Percentiles rank a stretch among this genome's conserved stretches.
These are phyloP conservation scores for Oreotrochilus melanogaster DNA, from an alignment of 2,113 vertebrate species.

Conservation along the genomic window DNA sequence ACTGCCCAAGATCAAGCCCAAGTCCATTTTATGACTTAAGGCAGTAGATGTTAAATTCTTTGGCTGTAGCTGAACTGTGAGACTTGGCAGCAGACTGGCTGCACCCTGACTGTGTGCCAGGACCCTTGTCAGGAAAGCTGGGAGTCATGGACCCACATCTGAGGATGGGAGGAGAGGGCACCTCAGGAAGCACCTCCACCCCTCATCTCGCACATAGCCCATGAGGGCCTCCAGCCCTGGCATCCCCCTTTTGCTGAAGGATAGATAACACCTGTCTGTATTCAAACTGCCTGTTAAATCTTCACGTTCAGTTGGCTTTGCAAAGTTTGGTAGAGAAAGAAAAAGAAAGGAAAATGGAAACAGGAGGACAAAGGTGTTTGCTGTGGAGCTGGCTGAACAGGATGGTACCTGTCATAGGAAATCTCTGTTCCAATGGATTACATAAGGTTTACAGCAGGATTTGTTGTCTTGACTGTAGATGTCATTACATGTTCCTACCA, in stretches of 20 bases:
- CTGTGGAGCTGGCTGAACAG: not conserved
- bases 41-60: not conserved
- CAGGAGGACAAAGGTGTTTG: not conserved
- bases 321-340: not conserved
- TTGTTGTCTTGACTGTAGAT: not conserved
- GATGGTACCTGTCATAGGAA: rapidly evolving
- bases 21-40: not conserved
- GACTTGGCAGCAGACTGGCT: not conserved
- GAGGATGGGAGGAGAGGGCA: not conserved
- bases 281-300: not conserved
- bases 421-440: not conserved
- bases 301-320: not conserved
- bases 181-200: not conserved
- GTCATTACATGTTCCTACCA: not conserved
- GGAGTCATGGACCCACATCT: not conserved
- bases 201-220: rapidly evolving
- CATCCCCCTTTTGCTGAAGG: not conserved
- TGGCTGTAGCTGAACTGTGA: not conserved
- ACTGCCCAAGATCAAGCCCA: not conserved
- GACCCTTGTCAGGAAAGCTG: not conserved
- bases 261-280: too few species aligned
- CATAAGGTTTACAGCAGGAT: not conserved
- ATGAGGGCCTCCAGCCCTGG: not conserved
- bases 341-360: not conserved
- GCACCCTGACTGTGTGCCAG: not conserved